Evolutionary conservation across 2,888 invertebrate genomes (phyloP), one percentile per base, ranked within the genome.

Genomic region (Odontomyia ornata): DNA sequence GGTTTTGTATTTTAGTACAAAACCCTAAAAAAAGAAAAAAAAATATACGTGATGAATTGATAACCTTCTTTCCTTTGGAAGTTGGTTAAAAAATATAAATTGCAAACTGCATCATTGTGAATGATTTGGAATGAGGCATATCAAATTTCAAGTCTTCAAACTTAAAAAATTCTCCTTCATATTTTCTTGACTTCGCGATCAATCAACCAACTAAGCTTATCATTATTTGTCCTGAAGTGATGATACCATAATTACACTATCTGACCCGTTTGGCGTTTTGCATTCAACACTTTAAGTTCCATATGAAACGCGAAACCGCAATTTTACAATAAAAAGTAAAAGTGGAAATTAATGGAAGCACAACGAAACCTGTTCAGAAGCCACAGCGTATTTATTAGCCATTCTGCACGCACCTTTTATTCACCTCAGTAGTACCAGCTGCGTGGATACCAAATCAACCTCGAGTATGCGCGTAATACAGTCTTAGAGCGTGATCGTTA

Each of bases 221-320:
- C 36, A 36, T 36, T 36, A 36, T 36, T 9, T 36, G 36, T 36
- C 36, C 36, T 36, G 36, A 3, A 36, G 9, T 5, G 36, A 36
- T 9, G 36, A 52, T 18, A 18, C 52, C 52, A 52, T 52, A 52
- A 52, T 52, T 52, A 15, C 52, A 15, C 15, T n/a, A 15, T 15
- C 80, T 81, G 9, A 36, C 3, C 64, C 56, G 46, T 46, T 67
- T 36, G 9, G 69, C 60, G 76, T 47, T 69, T 76, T 36, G 30
- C 76, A 36, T 36, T 56, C 28, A 43, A 28, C 57, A 11, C 52
- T 13, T 52, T 18, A 52, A 52, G 15, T 23, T 23, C 47, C 69
- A 47, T 57, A 56, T 36, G 23, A 21, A 73, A 57, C 9, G 5
- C 15, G 60, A 60, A 73, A 36, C 60, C 43, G 60, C 73, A 60